Evolutionary conservation across 2,888 invertebrate species (phyloP), one percentile per base, ranked within the genome.

Genomic region (Idaea biselata): DNA sequence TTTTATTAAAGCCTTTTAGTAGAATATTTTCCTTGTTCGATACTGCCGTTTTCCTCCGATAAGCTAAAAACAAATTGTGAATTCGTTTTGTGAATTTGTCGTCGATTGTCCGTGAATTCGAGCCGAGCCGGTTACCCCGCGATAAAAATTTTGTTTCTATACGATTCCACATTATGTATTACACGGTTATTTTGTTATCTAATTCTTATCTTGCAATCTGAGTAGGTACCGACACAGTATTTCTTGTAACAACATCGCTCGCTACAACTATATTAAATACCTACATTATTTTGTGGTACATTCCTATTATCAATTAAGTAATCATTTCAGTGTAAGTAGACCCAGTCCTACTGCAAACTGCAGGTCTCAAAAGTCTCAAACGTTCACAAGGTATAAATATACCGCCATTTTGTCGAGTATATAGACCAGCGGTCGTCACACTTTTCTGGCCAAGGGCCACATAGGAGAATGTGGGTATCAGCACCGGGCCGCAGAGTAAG

Each of bases 141-240:
- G 64, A 71, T 72, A 72, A 71, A 69, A 68, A 68, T 68, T 33
- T 61, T 64, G 73, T 74, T 79, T 78, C 70, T 73, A 73, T 79
- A 73, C 76, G 63, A 72, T 73, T 78, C 74, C 74, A 79, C 80
- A 79, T 70, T 63, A 66, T 73, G 58, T 64, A 63, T 64, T 64
- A 44, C 44, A 44, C 44, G 44, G 44, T 44, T 44, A 44, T 44
- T 66, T 67, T 63, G 71, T 76, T 87, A 86, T 88, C 87, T 73
- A 59, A 58, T 53, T 64, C 66, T 79, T 88, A 88, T 88, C 88
- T 77, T 69, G 75, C 83, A 87, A 90, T 88, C 88, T 84, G 83
- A 76, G 73, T n/a, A n/a, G n/a, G n/a, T 79, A 86, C 25, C 25
- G 25, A 25, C 86, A 84, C 77, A 79, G 74, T 83, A 84, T 83